phyloP scores from a whole-genome alignment of 2,113 vertebrate species.

The Saccopteryx leptura region DNA sequence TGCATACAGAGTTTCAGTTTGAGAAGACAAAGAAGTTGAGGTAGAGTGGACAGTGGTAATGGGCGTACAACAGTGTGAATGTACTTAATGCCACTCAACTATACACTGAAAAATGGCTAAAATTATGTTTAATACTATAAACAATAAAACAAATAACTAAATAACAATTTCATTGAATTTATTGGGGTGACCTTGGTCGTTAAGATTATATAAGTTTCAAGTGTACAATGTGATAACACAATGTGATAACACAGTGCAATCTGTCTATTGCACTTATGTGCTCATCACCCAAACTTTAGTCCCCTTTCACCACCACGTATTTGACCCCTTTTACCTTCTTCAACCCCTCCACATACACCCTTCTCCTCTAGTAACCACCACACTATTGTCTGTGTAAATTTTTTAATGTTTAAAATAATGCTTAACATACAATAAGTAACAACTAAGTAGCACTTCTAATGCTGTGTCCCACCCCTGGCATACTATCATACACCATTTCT shows the following conservation, averaged over 20 bases:
- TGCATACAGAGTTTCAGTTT: neutral
- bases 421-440: neutral
- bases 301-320: neutral
- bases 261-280: neutral
- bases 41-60: neutral
- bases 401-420: neutral
- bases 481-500: neutral
- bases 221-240: neutral
- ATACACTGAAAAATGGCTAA: neutral
- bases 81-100: neutral
- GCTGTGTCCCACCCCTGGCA: neutral
- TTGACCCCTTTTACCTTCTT: neutral
- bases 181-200: neutral
- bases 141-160: conserved; percentile 16
- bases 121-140: neutral
- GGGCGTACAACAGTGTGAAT: neutral
- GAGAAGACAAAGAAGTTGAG: neutral
- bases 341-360: neutral
- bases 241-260: neutral
- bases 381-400: neutral
- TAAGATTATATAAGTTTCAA: neutral
- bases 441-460: neutral
- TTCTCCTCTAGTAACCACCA: neutral
- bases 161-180: neutral
- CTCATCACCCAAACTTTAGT: neutral